Evolutionary conservation across 2,797 vertebrate species (phyloP).

Genomic region (Halcyon badia): DNA sequence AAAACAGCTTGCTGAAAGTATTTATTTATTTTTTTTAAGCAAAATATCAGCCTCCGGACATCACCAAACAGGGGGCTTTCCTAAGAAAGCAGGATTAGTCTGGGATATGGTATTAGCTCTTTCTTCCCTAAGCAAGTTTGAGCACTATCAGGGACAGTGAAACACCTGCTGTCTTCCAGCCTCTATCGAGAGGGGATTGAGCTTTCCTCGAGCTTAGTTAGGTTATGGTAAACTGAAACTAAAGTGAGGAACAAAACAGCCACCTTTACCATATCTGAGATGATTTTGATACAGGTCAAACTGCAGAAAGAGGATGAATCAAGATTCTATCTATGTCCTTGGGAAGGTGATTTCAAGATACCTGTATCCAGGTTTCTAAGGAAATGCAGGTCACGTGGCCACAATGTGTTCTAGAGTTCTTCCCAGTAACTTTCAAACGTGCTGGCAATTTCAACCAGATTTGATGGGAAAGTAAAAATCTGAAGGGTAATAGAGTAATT

Average conservation of each 20-base stretch:
- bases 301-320: background rate
- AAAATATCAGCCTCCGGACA: background rate
- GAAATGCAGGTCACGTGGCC: background rate
- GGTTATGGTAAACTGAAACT: background rate
- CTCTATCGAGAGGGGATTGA: background rate
- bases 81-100: background rate
- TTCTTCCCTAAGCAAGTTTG: background rate
- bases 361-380: background rate
- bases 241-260: fast-evolving
- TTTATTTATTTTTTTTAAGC: background rate
- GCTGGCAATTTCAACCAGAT: background rate
- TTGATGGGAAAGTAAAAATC: background rate
- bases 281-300: background rate
- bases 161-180: background rate
- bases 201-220: background rate
- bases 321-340: background rate
- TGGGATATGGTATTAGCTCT: background rate
- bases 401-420: background rate
- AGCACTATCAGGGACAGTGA: background rate
- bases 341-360: background rate
- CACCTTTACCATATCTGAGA: background rate
- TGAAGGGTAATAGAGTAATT: background rate
- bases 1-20: background rate
- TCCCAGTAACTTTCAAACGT: background rate
- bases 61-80: background rate